These are phyloP conservation scores for Tachina lurida DNA, from an alignment of 2,888 invertebrate genomes.

Conservation along the genomic window DNA sequence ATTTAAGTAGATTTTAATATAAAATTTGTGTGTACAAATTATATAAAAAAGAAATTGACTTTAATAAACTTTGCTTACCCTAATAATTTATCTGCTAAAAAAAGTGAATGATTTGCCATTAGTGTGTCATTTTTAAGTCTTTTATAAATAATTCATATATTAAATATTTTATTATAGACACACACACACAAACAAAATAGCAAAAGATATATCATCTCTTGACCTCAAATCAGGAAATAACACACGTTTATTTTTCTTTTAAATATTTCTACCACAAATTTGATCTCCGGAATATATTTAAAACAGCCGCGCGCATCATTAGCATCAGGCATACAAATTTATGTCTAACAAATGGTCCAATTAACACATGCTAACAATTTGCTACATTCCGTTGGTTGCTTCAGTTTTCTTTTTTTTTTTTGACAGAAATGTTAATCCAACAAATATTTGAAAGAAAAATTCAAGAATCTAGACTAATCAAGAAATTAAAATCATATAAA, in stretches of 20 bases:
- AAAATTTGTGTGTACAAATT: no score
- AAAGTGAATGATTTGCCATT: background rate
- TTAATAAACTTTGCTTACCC: no score
- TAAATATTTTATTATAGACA: conserved; percentile 1
- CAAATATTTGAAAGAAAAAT: conserved; percentile 25
- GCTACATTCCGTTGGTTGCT: conserved; percentile 28
- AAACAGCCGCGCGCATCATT: conserved; percentile 11
- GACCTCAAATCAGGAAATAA: conserved; percentile 56
- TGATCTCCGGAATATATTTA: conserved; percentile 50
- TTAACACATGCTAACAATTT: conserved; percentile 65
- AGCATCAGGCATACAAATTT: conserved; percentile 45
- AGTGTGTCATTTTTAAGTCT: conserved; percentile 1
- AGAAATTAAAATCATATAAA: conserved; percentile 62
- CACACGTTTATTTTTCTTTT: conserved; percentile 42
- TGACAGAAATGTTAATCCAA: conserved; percentile 29
- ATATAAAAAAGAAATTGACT: no score
- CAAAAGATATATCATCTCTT: conserved; percentile 45
- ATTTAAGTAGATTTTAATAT: no score
- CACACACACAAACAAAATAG: conserved; percentile 6
- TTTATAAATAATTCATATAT: conserved; percentile 1
- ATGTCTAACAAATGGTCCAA: conserved; percentile 68
- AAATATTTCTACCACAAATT: conserved; percentile 58
- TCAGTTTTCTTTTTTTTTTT: background rate
- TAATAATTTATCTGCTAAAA: background rate
- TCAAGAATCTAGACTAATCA: conserved; percentile 42